A percentile compares a stretch with the other conserved stretches of the same genome.
phyloP scores from a whole-genome alignment of 2,113 vertebrate genomes.

The Vimba vimba region DNA sequence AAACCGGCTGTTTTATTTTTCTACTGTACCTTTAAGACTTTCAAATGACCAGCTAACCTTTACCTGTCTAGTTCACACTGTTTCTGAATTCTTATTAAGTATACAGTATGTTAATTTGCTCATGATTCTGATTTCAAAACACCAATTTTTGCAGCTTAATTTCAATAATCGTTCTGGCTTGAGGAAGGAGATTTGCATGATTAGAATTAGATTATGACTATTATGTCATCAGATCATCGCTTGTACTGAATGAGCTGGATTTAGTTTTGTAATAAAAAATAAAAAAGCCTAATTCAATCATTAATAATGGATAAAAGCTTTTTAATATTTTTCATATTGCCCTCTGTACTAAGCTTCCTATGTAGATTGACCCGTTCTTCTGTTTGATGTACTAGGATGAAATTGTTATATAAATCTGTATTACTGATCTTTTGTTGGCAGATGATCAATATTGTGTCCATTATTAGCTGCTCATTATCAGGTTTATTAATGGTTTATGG shows the following conservation, averaged over 20 bases:
- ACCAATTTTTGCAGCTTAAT: slow-evolving; percentile 3
- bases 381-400: background rate
- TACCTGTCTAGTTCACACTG: background rate
- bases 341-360: background rate
- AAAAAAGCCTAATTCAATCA: background rate
- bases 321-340: background rate
- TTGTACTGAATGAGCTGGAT: background rate
- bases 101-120: background rate
- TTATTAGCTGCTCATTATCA: slow-evolving; percentile 29
- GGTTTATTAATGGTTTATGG: slow-evolving; percentile 8
- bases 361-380: background rate
- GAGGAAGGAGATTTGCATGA: slow-evolving; percentile 2
- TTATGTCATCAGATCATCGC: slow-evolving; percentile 13
- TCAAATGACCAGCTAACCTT: background rate
- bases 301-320: slow-evolving; percentile 21
- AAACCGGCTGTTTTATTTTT: background rate
- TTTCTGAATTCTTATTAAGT: background rate
- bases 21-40: slow-evolving; percentile 3
- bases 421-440: slow-evolving; percentile 5
- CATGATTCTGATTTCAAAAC: background rate
- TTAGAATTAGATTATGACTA: slow-evolving; percentile 12
- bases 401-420: background rate
- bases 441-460: background rate
- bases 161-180: background rate
- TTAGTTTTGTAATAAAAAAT: background rate